Evolutionary conservation across 2,797 vertebrate genomes (phyloP).

Genomic region (Catostomus latipinnis): DNA sequence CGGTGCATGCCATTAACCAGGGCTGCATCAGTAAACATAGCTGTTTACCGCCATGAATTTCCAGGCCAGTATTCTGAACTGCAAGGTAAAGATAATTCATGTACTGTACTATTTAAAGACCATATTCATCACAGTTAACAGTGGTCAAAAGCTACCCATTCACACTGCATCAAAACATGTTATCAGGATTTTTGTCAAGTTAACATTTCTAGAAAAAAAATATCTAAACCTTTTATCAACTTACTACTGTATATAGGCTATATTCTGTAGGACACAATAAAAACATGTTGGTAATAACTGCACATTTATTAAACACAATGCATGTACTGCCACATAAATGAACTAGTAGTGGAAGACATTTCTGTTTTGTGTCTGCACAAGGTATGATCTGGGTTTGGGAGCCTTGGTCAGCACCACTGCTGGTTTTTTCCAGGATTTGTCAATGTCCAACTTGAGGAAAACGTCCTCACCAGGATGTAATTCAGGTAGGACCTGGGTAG

Average conservation of each 20-base stretch:
- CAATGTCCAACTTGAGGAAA: conserved; percentile 29
- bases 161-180: no score
- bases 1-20: not conserved
- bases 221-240: no score
- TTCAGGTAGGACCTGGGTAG: not conserved
- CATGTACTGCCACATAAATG: no score
- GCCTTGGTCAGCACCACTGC: conserved; percentile 7
- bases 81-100: not conserved
- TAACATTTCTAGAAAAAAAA: no score
- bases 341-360: not conserved
- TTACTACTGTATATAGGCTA: no score
- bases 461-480: conserved; percentile 31
- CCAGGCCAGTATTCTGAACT: not conserved
- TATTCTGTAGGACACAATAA: no score
- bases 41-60: conserved; percentile 11
- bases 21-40: not conserved
- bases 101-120: not conserved
- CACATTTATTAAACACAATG: no score
- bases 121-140: not conserved
- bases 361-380: conserved; percentile 33
- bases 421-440: conserved; percentile 29
- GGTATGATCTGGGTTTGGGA: conserved; percentile 9
- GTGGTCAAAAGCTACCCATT: no score
- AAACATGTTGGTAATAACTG: no score
- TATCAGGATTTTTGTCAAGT: no score